A percentile compares a stretch with the other conserved stretches of the same genome.
Conservation (phyloP, 2,113 vertebrate species). For the Sebastes fasciatus region DNA sequence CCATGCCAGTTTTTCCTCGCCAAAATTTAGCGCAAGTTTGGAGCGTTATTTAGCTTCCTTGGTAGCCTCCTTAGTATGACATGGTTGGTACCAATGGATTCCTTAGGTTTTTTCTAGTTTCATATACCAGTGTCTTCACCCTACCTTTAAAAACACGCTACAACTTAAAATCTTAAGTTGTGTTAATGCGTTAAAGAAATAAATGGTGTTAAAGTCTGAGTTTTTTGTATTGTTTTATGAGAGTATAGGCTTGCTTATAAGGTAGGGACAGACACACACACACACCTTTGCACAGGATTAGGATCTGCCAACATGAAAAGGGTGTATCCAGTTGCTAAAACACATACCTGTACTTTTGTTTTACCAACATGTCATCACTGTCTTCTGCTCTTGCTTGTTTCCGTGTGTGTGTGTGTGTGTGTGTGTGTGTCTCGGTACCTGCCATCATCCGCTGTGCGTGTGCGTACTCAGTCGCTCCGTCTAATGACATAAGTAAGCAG, state of each 20-base stretch:
- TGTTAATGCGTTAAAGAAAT: no score
- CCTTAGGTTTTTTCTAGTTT: no score
- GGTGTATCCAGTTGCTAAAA: slow-evolving; percentile 24
- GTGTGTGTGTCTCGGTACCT: slow-evolving; percentile 34
- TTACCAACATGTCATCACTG: slow-evolving; percentile 39
- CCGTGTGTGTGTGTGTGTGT: not conserved
- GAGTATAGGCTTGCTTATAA: not conserved
- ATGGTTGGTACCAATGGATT: no score
- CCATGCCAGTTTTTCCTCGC: no score
- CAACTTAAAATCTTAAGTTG: no score
- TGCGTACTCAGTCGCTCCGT: slow-evolving; percentile 30
- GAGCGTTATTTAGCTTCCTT: no score
- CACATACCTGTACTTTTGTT: slow-evolving; percentile 17
- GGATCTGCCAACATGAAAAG: slow-evolving; percentile 17
- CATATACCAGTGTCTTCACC: no score
- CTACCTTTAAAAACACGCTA: no score
- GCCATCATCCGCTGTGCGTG: slow-evolving; percentile 9
- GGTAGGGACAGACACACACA: not conserved
- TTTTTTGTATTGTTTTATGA: not conserved
- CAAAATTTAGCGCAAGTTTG: no score
- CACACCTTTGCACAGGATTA: slow-evolving; percentile 11
- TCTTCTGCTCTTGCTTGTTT: not conserved
- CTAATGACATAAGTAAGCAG: slow-evolving; percentile 76
- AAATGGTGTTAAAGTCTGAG: no score
- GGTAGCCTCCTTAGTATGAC: no score